Evolutionary conservation across 2,113 vertebrate genomes (phyloP).

Genomic region (Corythornis vintsioides): DNA sequence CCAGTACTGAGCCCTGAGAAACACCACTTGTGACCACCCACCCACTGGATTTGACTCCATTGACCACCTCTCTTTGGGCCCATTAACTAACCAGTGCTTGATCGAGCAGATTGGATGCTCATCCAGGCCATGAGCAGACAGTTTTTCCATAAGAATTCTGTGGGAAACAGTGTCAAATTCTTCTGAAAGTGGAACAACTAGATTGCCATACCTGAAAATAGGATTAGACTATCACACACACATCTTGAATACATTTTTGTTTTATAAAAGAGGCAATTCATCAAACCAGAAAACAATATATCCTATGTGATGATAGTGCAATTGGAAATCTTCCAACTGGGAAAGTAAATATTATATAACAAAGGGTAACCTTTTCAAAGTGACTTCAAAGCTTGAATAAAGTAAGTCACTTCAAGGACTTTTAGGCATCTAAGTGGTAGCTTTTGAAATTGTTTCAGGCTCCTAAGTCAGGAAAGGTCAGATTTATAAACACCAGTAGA

Average conservation of each 20-base stretch:
- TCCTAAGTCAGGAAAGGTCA: background rate
- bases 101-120: no score
- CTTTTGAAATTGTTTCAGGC: background rate
- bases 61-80: no score
- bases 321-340: slow-evolving; percentile 17
- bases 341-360: slow-evolving; percentile 17
- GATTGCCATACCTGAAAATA: background rate
- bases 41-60: no score
- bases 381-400: background rate
- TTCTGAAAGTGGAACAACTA: background rate
- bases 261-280: slow-evolving; percentile 23
- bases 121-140: no score
- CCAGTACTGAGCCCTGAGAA: no score
- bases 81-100: no score
- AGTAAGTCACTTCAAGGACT: background rate
- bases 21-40: no score
- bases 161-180: background rate
- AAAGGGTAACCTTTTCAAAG: background rate
- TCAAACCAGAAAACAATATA: slow-evolving; percentile 26
- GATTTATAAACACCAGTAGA: background rate
- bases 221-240: background rate
- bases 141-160: no score
- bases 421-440: background rate
- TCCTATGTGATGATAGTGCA: background rate
- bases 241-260: slow-evolving; percentile 52